Conservation (phyloP, 1,140 invertebrate species). For the Euwallacea similis region DNA sequence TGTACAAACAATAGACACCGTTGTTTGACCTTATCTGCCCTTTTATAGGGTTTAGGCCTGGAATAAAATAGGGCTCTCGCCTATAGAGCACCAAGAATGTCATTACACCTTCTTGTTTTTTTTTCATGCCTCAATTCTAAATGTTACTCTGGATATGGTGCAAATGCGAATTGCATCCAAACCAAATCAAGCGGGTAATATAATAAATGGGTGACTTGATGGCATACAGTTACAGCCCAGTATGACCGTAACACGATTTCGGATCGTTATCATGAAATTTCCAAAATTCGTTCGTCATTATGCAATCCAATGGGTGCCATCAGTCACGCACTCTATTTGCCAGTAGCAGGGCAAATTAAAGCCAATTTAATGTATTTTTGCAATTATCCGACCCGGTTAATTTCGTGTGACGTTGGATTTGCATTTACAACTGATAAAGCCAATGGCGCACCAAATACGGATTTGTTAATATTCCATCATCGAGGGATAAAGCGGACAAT, state of each 20-base stretch:
- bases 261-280: conserved; percentile 40
- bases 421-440: conserved; percentile 46
- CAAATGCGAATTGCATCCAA: not conserved
- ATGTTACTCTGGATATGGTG: not conserved
- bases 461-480: too few species aligned
- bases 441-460: conserved; percentile 24
- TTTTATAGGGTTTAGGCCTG: conserved; percentile 38
- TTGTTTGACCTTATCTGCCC: conserved; percentile 40
- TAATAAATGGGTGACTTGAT: not conserved
- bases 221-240: not conserved
- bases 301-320: conserved; percentile 32
- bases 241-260: conserved; percentile 28
- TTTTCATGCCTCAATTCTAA: not conserved
- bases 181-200: not conserved
- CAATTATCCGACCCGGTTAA: conserved; percentile 44
- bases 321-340: conserved; percentile 21
- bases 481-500: too few species aligned
- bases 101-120: conserved; percentile 17
- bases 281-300: conserved; percentile 38
- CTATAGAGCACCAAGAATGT: conserved; percentile 12
- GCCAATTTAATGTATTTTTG: conserved; percentile 47
- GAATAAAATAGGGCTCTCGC: conserved; percentile 22
- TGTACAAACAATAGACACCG: conserved; percentile 40
- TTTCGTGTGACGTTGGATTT: conserved; percentile 44
- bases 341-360: conserved; percentile 26